Conservation (phyloP, 2,888 invertebrate genomes). For the Argyresthia goedartella region DNA sequence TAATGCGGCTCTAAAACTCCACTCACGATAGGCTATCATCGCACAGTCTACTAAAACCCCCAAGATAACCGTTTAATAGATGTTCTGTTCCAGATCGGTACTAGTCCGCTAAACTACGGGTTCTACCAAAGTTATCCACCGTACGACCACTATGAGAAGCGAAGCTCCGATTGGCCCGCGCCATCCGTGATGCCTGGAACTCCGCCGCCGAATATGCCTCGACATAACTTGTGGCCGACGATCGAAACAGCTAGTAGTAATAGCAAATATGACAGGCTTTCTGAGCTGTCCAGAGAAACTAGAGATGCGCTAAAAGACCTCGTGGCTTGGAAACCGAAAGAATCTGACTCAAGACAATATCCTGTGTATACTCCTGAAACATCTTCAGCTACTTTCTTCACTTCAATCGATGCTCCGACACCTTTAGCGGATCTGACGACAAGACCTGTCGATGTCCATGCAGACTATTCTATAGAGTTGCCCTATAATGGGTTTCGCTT, state of each 20-base stretch:
- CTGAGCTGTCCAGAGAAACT: constrained; percentile 6
- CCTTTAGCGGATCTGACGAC: constrained; percentile 45
- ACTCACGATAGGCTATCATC: constrained; percentile 29
- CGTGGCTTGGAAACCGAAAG: constrained; percentile 28
- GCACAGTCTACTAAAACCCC: constrained; percentile 38
- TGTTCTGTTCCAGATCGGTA: constrained; percentile 74
- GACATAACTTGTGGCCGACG: constrained; percentile 24
- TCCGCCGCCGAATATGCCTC: constrained; percentile 28
- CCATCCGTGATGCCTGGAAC: constrained; percentile 41
- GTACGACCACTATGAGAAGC: constrained; percentile 56
- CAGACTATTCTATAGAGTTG: constrained; percentile 56
- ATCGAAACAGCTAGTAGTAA: constrained; percentile 19
- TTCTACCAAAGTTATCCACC: constrained; percentile 74
- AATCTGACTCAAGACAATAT: constrained; percentile 34
- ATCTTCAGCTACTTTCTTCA: constrained; percentile 22
- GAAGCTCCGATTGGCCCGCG: constrained; percentile 44
- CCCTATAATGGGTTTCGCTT: constrained; percentile 62
- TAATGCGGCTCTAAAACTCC: no score
- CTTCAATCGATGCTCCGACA: constrained; percentile 37
- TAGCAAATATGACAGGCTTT: constrained; percentile 34
- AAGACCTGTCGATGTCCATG: constrained; percentile 55
- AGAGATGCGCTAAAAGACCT: neutral
- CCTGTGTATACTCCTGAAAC: constrained; percentile 28
- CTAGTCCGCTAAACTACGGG: constrained; percentile 82
- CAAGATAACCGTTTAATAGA: constrained; percentile 59